Percentiles rank a stretch among this genome's conserved stretches.
These are phyloP conservation scores for Clinocottus analis DNA, from an alignment of 2,113 vertebrate genomes.

Conservation along the genomic window DNA sequence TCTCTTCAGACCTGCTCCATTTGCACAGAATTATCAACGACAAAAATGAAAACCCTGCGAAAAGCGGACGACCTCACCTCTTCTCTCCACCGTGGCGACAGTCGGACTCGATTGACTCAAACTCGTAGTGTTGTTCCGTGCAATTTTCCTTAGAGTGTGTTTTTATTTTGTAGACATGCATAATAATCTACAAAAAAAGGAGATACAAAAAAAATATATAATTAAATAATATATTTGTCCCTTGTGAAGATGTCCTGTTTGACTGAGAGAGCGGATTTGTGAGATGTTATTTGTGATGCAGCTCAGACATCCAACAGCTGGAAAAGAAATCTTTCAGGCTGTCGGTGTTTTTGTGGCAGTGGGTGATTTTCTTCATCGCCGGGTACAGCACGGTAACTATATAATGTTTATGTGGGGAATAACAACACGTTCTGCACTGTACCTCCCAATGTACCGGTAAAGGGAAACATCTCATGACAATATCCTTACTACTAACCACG, in stretches of 20 bases:
- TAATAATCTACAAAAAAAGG: constrained; percentile 71
- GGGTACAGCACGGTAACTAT: constrained; percentile 55
- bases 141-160: constrained; percentile 75
- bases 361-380: constrained; percentile 64
- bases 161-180: constrained; percentile 79
- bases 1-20: constrained; percentile 69
- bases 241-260: constrained; percentile 74
- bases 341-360: constrained; percentile 56
- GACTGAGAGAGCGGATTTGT: constrained; percentile 55
- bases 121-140: constrained; percentile 71
- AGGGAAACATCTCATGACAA: constrained; percentile 48
- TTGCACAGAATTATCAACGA: constrained; percentile 66
- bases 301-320: constrained; percentile 58
- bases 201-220: constrained; percentile 54
- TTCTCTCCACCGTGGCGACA: constrained; percentile 55
- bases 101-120: constrained; percentile 65
- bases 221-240: constrained; percentile 69
- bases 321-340: constrained; percentile 50
- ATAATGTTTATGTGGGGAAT: constrained; percentile 68
- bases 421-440: constrained; percentile 62
- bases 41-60: constrained; percentile 65
- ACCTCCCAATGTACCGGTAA: constrained; percentile 61
- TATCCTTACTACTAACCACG: constrained; percentile 37
- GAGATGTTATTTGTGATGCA: constrained; percentile 71
- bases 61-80: constrained; percentile 66